Percentiles rank a stretch among this genome's conserved stretches.
phyloP scores from a whole-genome alignment of 2,797 vertebrate genomes.

The Amphiprion clarkii region DNA sequence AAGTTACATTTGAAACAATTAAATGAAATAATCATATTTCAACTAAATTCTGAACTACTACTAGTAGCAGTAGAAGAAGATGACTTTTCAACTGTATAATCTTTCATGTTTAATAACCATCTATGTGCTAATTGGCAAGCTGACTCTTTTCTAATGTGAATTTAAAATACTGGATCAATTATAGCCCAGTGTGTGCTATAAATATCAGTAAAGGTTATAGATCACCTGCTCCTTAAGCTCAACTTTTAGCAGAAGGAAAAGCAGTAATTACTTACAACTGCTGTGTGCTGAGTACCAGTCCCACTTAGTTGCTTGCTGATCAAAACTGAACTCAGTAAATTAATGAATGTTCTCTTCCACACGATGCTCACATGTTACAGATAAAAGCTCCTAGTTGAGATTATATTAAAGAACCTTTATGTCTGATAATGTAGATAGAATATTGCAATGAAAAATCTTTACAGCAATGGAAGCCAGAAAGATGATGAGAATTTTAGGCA shows the following conservation, averaged over 20 bases:
- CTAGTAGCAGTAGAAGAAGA: no score
- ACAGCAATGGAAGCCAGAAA: not conserved
- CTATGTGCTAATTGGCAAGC: not conserved
- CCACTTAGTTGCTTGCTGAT: not conserved
- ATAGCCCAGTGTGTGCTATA: no score
- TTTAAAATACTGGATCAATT: no score
- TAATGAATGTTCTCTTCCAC: not conserved
- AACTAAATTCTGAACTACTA: no score
- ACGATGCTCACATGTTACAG: not conserved
- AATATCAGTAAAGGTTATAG: no score
- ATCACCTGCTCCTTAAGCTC: no score
- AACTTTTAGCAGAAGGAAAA: no score
- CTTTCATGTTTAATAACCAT: not conserved
- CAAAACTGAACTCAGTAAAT: not conserved
- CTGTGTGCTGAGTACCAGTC: not conserved
- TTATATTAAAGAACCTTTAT: not conserved
- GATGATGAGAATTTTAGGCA: not conserved
- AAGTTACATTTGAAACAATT: no score
- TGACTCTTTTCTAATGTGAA: no score
- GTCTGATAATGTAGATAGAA: constrained; percentile 1
- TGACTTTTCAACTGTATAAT: not conserved
- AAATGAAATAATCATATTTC: no score
- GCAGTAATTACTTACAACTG: no score
- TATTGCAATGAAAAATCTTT: not conserved
- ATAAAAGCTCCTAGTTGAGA: not conserved